phyloP scores from a whole-genome alignment of 1,140 invertebrate genomes.

The Drosophila tristis region DNA sequence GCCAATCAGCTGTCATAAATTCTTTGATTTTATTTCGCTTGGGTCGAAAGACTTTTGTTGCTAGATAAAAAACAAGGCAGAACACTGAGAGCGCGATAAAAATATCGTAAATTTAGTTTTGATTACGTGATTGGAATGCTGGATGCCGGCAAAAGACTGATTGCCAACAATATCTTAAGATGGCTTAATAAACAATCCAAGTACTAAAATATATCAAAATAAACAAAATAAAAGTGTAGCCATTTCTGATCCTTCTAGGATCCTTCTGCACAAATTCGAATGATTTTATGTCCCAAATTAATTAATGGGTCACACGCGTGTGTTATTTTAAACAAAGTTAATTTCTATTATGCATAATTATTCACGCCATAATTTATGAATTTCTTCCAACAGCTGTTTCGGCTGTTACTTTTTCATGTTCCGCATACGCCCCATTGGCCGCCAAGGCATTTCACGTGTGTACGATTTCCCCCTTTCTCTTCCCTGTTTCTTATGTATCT shows the following conservation, averaged over 20 bases:
- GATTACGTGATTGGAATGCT: constrained; percentile 40
- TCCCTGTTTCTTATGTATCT: background rate
- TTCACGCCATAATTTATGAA: constrained; percentile 37
- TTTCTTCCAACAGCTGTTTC: constrained; percentile 62
- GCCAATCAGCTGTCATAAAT: constrained; percentile 58
- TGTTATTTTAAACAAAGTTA: constrained; percentile 33
- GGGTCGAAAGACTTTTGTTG: constrained; percentile 48
- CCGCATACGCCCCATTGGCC: constrained; percentile 56
- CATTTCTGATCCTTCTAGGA: too few relatives aligned
- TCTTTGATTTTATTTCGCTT: constrained; percentile 60
- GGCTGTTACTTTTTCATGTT: constrained; percentile 49
- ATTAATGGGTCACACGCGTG: background rate
- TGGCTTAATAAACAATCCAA: too few relatives aligned
- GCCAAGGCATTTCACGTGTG: constrained; percentile 57
- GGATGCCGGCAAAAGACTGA: background rate
- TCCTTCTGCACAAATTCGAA: background rate
- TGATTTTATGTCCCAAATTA: constrained; percentile 16
- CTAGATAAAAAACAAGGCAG: constrained; percentile 46
- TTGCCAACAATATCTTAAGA: background rate
- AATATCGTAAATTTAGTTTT: constrained; percentile 42
- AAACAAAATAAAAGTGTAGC: background rate
- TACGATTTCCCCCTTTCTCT: constrained; percentile 21
- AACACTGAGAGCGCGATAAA: constrained; percentile 18
- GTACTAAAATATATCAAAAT: background rate
- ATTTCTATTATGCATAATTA: constrained; percentile 55